Percentiles rank a stretch among this genome's conserved stretches.
Evolutionary conservation across 2,797 vertebrate genomes (phyloP).

Genomic region (Tenualosa thibaudeaui): DNA sequence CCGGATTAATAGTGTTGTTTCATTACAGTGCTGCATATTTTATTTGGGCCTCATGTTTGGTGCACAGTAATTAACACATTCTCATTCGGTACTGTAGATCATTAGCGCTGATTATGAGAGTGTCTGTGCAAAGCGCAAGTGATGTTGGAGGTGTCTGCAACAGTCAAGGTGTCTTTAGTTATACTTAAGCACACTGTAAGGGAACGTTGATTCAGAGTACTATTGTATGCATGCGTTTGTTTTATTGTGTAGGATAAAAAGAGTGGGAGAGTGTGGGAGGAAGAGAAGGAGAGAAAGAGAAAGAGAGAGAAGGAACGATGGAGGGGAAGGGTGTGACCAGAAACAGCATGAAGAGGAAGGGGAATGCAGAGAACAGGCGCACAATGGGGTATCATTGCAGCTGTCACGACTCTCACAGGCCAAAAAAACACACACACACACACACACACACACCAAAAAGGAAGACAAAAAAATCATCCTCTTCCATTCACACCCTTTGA

Average conservation of each 20-base stretch:
- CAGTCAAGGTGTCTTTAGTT: background rate
- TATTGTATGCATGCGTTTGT: background rate
- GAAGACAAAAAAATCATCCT: slow-evolving; percentile 3
- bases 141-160: slow-evolving; percentile 21
- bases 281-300: background rate
- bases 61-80: slow-evolving; percentile 41
- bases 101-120: slow-evolving; percentile 28
- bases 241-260: background rate
- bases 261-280: background rate
- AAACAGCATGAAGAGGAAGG: slow-evolving; percentile 7
- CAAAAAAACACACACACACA: background rate
- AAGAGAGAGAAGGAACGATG: background rate
- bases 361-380: background rate
- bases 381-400: slow-evolving; percentile 19
- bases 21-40: slow-evolving; percentile 25
- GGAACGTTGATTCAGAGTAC: background rate
- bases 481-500: slow-evolving; percentile 10
- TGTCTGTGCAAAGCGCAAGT: slow-evolving; percentile 45
- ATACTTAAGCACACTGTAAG: background rate
- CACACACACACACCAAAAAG: too few species aligned
- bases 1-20: slow-evolving; percentile 36
- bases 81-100: slow-evolving; percentile 28
- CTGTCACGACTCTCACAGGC: background rate
- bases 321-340: slow-evolving; percentile 14
- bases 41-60: slow-evolving; percentile 30